Evolutionary conservation across 1,140 invertebrate species (phyloP).

Genomic region (Drosophila cardini): DNA sequence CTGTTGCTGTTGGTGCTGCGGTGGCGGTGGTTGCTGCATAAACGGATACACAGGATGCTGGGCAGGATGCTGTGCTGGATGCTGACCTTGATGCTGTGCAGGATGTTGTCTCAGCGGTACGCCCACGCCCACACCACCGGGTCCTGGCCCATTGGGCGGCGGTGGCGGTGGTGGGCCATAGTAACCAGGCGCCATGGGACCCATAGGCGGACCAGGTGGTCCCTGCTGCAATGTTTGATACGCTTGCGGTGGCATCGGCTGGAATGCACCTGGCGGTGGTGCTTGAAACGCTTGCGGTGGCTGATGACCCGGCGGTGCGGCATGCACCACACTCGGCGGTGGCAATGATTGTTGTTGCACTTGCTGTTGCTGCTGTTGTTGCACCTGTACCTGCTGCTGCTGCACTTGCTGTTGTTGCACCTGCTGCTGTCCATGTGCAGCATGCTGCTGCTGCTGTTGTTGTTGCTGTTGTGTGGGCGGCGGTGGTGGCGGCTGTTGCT

Average conservation of each 20-base stretch:
- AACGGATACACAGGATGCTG: constrained; percentile 74
- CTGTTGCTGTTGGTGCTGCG: constrained; percentile 43
- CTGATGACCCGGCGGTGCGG: constrained; percentile 52
- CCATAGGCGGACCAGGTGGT: constrained; percentile 84
- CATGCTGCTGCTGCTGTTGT: constrained; percentile 59
- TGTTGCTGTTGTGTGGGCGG: constrained; percentile 52
- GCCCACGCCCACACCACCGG: constrained; percentile 54
- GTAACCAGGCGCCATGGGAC: constrained; percentile 68
- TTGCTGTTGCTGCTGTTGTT: constrained; percentile 56
- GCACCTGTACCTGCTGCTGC: constrained; percentile 62
- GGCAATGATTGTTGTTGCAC: constrained; percentile 52
- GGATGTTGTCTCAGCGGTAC: constrained; percentile 43
- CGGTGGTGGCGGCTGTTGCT: constrained; percentile 51
- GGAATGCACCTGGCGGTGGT: constrained; percentile 66
- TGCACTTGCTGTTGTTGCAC: constrained; percentile 61
- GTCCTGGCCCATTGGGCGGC: constrained; percentile 63
- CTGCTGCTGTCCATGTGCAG: constrained; percentile 58
- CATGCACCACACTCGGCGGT: constrained; percentile 45
- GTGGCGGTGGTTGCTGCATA: constrained; percentile 68
- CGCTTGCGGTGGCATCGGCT: constrained; percentile 82
- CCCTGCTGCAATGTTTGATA: constrained; percentile 85
- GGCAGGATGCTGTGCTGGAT: constrained; percentile 46
- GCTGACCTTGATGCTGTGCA: constrained; percentile 40
- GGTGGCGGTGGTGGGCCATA: constrained; percentile 74
- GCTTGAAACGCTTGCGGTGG: constrained; percentile 62